A percentile compares a stretch with the other conserved stretches of the same genome.
phyloP scores from a whole-genome alignment of 2,888 invertebrate genomes.

The Netelia melanura region DNA sequence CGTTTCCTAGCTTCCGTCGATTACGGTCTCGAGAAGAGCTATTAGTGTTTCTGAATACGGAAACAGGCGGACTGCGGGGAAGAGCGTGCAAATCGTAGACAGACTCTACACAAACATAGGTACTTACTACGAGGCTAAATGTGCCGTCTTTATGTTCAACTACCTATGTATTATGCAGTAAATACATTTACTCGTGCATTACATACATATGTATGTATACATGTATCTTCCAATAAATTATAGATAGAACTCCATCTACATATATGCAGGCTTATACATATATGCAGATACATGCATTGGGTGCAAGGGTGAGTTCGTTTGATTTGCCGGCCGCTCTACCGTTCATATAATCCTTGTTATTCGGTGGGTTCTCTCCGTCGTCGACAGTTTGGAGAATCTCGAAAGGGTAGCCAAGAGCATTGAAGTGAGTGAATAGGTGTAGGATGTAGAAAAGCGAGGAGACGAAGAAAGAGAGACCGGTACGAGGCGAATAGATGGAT shows the following conservation, averaged over 20 bases:
- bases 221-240: neutral
- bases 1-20: conserved; percentile 58
- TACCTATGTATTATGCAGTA: neutral
- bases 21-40: conserved; percentile 55
- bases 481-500: conserved; percentile 37
- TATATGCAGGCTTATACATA: neutral
- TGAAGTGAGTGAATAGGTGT: conserved; percentile 70
- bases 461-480: conserved; percentile 26
- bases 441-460: conserved; percentile 30
- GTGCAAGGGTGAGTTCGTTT: neutral
- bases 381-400: conserved; percentile 71
- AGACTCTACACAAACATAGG: conserved; percentile 4
- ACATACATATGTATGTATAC: neutral
- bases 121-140: neutral
- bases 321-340: conserved; percentile 35
- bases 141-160: neutral
- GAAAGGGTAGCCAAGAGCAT: conserved; percentile 75
- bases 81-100: conserved; percentile 13
- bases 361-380: conserved; percentile 71
- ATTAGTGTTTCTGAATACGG: conserved; percentile 48
- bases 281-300: conserved; percentile 12
- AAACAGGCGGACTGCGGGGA: neutral
- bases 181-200: neutral
- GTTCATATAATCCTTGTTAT: conserved; percentile 74
- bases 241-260: neutral